These are phyloP conservation scores for Zaprionus davidi DNA, from an alignment of 1,140 invertebrate genomes.

Conservation along the genomic window DNA sequence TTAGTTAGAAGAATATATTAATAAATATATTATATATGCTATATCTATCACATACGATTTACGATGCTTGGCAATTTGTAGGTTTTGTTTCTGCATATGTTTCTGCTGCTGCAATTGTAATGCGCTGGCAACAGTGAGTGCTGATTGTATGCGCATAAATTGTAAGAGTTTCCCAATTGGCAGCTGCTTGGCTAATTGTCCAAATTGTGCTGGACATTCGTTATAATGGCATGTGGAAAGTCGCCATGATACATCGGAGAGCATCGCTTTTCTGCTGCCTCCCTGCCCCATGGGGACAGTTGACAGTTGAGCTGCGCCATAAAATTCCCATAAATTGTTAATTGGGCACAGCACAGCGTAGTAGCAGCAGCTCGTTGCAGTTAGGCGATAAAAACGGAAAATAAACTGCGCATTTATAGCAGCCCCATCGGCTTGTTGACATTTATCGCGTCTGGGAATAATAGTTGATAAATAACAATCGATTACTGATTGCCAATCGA, in stretches of 20 bases:
- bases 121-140: constrained; percentile 51
- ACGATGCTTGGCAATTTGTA: constrained; percentile 5
- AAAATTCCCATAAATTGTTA: constrained; percentile 66
- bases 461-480: constrained; percentile 2
- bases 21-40: constrained; percentile 15
- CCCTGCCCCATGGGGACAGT: constrained; percentile 25
- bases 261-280: background rate
- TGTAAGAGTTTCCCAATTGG: constrained; percentile 36
- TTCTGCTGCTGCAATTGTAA: constrained; percentile 25
- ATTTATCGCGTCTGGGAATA: background rate
- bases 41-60: background rate
- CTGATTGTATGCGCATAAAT: constrained; percentile 72
- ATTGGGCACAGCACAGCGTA: constrained; percentile 51
- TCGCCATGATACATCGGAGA: background rate
- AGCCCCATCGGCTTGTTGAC: background rate
- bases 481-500: constrained; percentile 1
- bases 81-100: constrained; percentile 1
- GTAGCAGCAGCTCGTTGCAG: constrained; percentile 21
- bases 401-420: constrained; percentile 29
- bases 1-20: background rate
- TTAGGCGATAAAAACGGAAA: constrained; percentile 47
- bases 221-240: constrained; percentile 32
- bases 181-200: constrained; percentile 57
- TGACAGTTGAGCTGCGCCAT: constrained; percentile 30
- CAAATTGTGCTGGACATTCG: constrained; percentile 26